A percentile compares a stretch with the other conserved stretches of the same genome.
Evolutionary conservation across 2,888 invertebrate species (phyloP).

Genomic region (Coelopa pilipes): DNA sequence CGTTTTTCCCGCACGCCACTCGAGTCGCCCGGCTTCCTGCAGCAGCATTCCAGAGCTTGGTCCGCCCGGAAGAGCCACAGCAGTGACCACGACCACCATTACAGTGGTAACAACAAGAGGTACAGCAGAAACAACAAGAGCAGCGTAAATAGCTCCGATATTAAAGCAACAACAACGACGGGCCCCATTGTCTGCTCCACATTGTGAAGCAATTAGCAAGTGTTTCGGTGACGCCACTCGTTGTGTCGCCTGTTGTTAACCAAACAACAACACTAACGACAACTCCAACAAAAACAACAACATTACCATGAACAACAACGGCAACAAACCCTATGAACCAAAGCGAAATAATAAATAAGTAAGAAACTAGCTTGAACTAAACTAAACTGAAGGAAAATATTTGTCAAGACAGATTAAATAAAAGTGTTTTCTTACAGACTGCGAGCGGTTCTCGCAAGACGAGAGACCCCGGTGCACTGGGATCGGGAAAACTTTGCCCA

Average conservation of each 20-base stretch:
- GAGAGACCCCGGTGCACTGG: not conserved
- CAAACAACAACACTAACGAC: not conserved
- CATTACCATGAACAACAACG: not conserved
- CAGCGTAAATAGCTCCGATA: not conserved
- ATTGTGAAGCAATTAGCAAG: conserved; percentile 31
- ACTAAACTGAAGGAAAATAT: conserved; percentile 9
- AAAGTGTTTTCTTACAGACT: not conserved
- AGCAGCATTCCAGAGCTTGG: too few species aligned
- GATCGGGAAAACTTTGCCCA: conserved; percentile 48
- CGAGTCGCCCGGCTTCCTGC: too few species aligned
- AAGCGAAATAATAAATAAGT: too few species aligned
- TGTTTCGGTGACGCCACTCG: conserved; percentile 32
- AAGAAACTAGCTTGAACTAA: too few species aligned
- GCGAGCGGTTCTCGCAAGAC: not conserved
- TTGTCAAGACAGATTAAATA: conserved; percentile 30
- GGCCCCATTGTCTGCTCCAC: conserved; percentile 28
- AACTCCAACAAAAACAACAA: conserved; percentile 5
- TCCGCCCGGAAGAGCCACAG: too few species aligned
- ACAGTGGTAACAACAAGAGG: conserved; percentile 53
- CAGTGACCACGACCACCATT: conserved; percentile 40
- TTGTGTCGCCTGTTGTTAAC: conserved; percentile 12
- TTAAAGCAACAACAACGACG: conserved; percentile 2
- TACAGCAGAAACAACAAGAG: conserved; percentile 50
- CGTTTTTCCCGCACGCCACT: too few species aligned
- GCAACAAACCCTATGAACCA: not conserved